phyloP scores from a whole-genome alignment of 2,888 invertebrate genomes.

The Tridacna crocea region DNA sequence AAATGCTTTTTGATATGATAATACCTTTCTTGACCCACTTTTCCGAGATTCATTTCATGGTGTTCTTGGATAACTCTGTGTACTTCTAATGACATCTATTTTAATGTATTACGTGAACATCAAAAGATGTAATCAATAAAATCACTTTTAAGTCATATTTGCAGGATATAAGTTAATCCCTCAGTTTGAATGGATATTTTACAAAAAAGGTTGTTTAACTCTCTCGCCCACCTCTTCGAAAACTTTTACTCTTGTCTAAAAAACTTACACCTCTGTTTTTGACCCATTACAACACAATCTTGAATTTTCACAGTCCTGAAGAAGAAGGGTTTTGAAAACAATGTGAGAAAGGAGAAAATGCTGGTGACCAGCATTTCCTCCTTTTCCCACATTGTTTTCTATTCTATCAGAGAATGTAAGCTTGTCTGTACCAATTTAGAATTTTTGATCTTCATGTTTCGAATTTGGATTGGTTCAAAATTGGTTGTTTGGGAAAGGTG shows the following conservation, averaged over 20 bases:
- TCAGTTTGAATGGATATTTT: conserved; percentile 14
- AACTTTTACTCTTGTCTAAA: neutral
- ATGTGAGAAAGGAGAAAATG: too few species aligned
- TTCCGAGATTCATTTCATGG: conserved; percentile 23
- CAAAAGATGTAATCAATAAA: conserved; percentile 48
- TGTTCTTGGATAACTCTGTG: conserved; percentile 22
- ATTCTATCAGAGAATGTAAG: too few species aligned
- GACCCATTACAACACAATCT: too few species aligned
- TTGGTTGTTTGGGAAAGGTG: too few species aligned
- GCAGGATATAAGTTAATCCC: conserved; percentile 41
- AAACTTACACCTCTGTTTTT: neutral
- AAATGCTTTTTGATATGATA: too few species aligned
- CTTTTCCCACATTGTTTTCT: too few species aligned
- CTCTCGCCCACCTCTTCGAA: neutral
- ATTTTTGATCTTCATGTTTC: too few species aligned
- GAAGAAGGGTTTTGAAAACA: too few species aligned
- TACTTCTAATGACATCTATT: conserved; percentile 35
- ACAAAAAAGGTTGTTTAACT: neutral
- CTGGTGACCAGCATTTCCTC: too few species aligned
- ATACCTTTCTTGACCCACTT: conserved; percentile 6
- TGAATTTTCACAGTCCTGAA: too few species aligned
- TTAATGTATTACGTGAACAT: conserved; percentile 36
- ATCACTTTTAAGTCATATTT: conserved; percentile 49
- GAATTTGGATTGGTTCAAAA: too few species aligned
- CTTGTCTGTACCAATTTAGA: too few species aligned